Evolutionary conservation across 2,113 vertebrate genomes (phyloP), one percentile per base, ranked within the genome.

Genomic region (Pomatorhinus ruficollis): DNA sequence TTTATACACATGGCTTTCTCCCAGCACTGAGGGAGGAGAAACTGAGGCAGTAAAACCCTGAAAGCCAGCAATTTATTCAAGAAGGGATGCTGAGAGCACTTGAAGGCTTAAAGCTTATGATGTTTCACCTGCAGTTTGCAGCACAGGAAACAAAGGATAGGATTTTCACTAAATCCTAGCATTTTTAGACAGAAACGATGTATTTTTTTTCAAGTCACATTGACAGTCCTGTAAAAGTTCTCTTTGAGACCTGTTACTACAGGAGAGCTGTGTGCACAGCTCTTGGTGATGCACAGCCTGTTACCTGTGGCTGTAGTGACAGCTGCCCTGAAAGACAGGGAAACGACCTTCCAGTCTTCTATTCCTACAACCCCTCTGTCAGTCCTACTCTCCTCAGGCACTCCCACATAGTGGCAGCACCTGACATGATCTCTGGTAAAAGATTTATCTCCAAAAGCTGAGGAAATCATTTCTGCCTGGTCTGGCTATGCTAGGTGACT

Each of bases 1-100:
- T 87, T 87, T 94, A 87, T 25, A 68, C 23, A 27, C 15, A 42
- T 0, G 2, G 24, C 78, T 96, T 91, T 64, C 80, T 90, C 61
- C 49, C n/a, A 77, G 39, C 45, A 64, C 47, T 44, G 56, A 84
- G 49, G 49, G 49, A 90, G 61, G 80, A 82, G 86, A 95, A 97
- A 95, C 86, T 78, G 83, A 90, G 92, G 90, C 93, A 89, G 60
- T 56, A 85, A 90, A 95, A 90, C 65, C 80, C 86, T 81, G 45
- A 90, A 93, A 90, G 52, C 39, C 63, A 86, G 63, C 49, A 92
- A 54, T 74, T 89, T 94, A 80, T 68, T 90, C 84, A 80, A 76
- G 61, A 82, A 84, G 39, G 66, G 45, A 82, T 83, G 70, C 83
- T 77, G 61, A 94, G 66, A 76, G 78, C 84, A 79, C 78, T 87